These are phyloP conservation scores for Sclerodermus sp. DNA, from an alignment of 2,888 invertebrate genomes.

Conservation along the genomic window DNA sequence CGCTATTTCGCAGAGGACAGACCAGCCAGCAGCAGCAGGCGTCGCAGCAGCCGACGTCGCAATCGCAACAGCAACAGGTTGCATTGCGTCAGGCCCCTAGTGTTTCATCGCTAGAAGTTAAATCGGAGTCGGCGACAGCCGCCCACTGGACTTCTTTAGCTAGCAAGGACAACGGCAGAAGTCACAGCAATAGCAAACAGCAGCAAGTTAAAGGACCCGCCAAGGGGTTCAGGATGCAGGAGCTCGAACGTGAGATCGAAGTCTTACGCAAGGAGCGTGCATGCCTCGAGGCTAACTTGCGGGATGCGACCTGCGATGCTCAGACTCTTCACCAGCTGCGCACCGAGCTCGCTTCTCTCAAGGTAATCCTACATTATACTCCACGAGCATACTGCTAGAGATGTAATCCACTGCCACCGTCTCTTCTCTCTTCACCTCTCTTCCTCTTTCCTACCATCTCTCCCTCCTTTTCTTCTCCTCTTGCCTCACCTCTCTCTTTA, in stretches of 20 bases:
- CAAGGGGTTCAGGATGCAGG: slow-evolving; percentile 59
- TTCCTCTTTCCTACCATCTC: background rate
- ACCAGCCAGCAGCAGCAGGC: slow-evolving; percentile 46
- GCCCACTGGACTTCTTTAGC: slow-evolving; percentile 55
- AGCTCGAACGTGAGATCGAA: slow-evolving; percentile 71
- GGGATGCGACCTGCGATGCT: slow-evolving; percentile 38
- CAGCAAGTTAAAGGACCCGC: slow-evolving; percentile 33
- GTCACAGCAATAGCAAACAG: slow-evolving; percentile 15
- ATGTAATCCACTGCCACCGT: background rate
- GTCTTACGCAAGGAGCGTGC: slow-evolving; percentile 70
- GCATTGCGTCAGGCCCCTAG: slow-evolving; percentile 64
- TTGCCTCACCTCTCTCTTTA: background rate
- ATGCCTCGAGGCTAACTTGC: slow-evolving; percentile 66
- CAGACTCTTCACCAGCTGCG: slow-evolving; percentile 48
- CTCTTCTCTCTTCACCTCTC: background rate
- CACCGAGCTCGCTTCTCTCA: slow-evolving; percentile 48
- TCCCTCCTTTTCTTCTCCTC: background rate
- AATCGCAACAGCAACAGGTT: slow-evolving; percentile 35
- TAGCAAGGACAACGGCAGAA: slow-evolving; percentile 23
- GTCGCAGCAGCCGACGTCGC: slow-evolving; percentile 55
- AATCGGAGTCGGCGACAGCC: slow-evolving; percentile 34
- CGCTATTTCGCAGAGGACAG: slow-evolving; percentile 87
- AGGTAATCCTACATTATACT: slow-evolving; percentile 38
- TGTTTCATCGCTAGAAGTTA: slow-evolving; percentile 67
- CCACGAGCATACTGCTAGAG: background rate